Conservation (phyloP, 2,888 invertebrate genomes). For the Microctonus hyperodae region DNA sequence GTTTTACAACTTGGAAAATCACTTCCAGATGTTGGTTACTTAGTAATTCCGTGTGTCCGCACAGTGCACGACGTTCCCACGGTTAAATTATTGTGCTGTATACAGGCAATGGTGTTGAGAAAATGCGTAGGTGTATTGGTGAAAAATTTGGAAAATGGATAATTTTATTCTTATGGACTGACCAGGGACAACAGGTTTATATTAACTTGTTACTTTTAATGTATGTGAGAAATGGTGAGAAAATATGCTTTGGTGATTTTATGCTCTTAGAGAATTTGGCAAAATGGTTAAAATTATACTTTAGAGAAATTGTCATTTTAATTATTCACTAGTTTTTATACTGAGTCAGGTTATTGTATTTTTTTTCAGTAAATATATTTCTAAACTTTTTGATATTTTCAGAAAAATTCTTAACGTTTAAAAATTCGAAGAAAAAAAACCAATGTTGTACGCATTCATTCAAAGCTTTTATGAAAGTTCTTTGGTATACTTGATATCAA, state of each 20-base stretch:
- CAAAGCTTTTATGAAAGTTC: no score
- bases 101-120: slow-evolving; percentile 49
- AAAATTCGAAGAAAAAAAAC: no score
- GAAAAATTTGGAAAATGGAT: not conserved
- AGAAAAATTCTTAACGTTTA: no score
- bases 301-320: not conserved
- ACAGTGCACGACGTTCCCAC: slow-evolving; percentile 48
- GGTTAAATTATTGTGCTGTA: slow-evolving; percentile 49
- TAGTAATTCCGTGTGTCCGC: slow-evolving; percentile 43
- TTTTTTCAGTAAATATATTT: no score
- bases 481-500: no score
- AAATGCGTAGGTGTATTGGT: slow-evolving; percentile 31
- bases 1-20: slow-evolving; percentile 55
- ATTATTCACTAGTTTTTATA: no score
- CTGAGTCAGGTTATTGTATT: no score
- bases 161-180: not conserved
- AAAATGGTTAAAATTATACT: not conserved
- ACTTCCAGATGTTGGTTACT: slow-evolving; percentile 55
- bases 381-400: no score
- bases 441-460: no score
- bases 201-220: slow-evolving; percentile 4
- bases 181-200: slow-evolving; percentile 11
- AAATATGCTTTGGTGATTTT: not conserved
- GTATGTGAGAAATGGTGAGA: not conserved
- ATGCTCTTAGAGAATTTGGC: not conserved